Evolutionary conservation across 2,113 vertebrate species (phyloP).

Genomic region (Micromys minutus): DNA sequence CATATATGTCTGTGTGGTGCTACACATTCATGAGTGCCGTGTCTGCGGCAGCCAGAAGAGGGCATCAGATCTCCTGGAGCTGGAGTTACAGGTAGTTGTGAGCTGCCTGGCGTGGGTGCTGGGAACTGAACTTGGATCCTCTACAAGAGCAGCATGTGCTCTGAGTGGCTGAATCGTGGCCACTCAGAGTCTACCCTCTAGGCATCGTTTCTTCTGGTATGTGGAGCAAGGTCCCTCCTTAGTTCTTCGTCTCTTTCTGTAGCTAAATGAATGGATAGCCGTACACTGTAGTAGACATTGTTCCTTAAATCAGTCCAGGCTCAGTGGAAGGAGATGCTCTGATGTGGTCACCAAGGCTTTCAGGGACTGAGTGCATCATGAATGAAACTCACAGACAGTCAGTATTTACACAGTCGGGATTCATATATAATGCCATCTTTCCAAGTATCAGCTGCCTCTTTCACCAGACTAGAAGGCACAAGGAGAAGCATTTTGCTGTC

Average conservation of each 20-base stretch:
- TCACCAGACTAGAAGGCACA: rapidly evolving
- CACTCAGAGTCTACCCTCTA: too few relatives aligned
- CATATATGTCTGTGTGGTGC: not conserved
- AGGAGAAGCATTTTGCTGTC: not conserved
- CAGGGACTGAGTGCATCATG: not conserved
- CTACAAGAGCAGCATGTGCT: not conserved
- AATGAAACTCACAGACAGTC: not conserved
- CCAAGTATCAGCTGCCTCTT: not conserved
- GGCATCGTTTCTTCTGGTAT: not conserved
- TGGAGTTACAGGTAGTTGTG: not conserved
- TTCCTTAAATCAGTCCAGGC: not conserved
- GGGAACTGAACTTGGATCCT: not conserved
- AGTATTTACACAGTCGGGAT: not conserved
- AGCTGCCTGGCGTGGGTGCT: not conserved
- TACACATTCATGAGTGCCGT: not conserved
- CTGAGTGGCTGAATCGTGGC: not conserved
- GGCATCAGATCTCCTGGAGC: not conserved
- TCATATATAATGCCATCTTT: not conserved
- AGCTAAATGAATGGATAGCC: not conserved
- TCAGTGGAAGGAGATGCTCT: not conserved
- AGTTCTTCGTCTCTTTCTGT: not conserved
- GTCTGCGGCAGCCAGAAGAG: not conserved
- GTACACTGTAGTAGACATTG: not conserved
- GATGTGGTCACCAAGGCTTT: not conserved
- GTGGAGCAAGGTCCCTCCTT: not conserved